A percentile compares a stretch with the other conserved stretches of the same genome.
Conservation (phyloP, 2,888 invertebrate species). For the Volucella inflata region DNA sequence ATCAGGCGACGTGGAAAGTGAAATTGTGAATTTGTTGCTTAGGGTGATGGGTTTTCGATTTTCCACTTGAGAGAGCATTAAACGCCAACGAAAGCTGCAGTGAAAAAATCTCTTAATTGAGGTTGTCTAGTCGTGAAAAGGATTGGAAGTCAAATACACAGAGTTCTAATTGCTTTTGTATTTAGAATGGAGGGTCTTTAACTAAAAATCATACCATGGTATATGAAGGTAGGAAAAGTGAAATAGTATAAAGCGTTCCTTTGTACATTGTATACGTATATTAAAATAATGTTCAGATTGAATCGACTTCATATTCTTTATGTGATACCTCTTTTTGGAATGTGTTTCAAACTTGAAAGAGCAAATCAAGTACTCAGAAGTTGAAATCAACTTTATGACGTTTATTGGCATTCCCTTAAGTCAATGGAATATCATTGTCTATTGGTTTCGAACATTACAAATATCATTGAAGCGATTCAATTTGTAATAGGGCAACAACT, state of each 20-base stretch:
- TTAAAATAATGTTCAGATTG: no score
- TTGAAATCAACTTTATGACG: no score
- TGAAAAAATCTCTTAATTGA: constrained; percentile 19
- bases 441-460: constrained; percentile 36
- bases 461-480: constrained; percentile 69
- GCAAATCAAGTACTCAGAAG: no score
- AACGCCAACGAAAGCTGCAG: not conserved
- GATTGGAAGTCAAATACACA: constrained; percentile 1
- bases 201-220: not conserved
- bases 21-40: constrained; percentile 10
- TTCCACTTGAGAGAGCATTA: constrained; percentile 45
- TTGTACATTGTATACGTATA: no score
- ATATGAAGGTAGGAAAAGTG: no score
- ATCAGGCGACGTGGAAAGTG: constrained; percentile 39
- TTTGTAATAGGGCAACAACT: constrained; percentile 65
- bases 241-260: no score
- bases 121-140: constrained; percentile 16
- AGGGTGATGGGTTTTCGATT: constrained; percentile 52
- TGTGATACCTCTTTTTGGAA: no score
- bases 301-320: no score
- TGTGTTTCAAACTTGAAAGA: no score
- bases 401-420: not conserved
- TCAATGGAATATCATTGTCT: constrained; percentile 1
- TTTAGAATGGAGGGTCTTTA: not conserved
- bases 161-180: no score